phyloP scores from a whole-genome alignment of 2,113 vertebrate species.

The Daboia siamensis region DNA sequence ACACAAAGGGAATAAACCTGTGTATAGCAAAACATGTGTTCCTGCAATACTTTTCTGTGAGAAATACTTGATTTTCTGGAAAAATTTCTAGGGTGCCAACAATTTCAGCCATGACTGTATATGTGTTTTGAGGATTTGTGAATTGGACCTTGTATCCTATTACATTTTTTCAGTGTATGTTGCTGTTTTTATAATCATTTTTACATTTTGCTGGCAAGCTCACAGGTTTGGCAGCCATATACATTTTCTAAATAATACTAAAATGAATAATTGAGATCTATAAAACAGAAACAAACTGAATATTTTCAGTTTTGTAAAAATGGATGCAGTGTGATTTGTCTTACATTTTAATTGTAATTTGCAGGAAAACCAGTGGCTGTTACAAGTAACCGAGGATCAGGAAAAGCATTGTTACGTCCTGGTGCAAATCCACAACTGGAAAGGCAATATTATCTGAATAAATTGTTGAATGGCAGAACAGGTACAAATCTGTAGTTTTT shows the following conservation, averaged over 20 bases:
- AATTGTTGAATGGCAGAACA: slow-evolving; percentile 73
- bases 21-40: too few species aligned
- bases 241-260: not conserved
- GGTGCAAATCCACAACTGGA: slow-evolving; percentile 87
- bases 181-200: not conserved
- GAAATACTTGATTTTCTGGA: too few species aligned
- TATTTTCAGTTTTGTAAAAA: slow-evolving; percentile 26
- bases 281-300: not conserved
- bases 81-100: too few species aligned
- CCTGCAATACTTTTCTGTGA: too few species aligned
- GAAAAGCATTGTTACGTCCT: slow-evolving; percentile 74
- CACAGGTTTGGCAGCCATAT: not conserved
- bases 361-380: slow-evolving; percentile 94
- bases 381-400: slow-evolving; percentile 91
- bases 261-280: not conserved
- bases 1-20: too few species aligned
- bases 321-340: slow-evolving; percentile 6
- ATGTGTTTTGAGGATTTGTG: not conserved
- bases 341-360: slow-evolving; percentile 43
- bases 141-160: not conserved
- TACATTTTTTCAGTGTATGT: not conserved
- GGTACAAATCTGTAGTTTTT: slow-evolving; percentile 70
- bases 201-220: not conserved
- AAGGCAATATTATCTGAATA: slow-evolving; percentile 89
- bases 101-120: not conserved